These are phyloP conservation scores for Gari tellinella DNA, from an alignment of 2,888 invertebrate species.

Conservation along the genomic window DNA sequence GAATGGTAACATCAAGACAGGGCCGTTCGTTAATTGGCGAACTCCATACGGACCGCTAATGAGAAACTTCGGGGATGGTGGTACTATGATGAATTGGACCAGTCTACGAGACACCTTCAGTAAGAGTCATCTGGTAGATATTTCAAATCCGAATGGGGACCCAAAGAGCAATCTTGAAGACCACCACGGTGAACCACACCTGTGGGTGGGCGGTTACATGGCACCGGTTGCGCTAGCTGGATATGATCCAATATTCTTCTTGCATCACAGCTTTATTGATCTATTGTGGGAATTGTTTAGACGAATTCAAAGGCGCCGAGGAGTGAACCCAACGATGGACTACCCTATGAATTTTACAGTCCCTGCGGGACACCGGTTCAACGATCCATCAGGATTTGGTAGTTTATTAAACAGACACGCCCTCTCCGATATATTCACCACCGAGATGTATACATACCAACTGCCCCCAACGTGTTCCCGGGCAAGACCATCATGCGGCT, in stretches of 20 bases:
- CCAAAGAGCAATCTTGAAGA: constrained; percentile 65
- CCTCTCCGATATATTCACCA: constrained; percentile 65
- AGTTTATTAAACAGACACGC: constrained; percentile 68
- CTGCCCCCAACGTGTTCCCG: constrained; percentile 69
- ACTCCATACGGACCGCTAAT: constrained; percentile 66
- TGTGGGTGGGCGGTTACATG: constrained; percentile 75
- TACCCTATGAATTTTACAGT: constrained; percentile 65
- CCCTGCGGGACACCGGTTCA: constrained; percentile 58
- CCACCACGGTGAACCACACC: constrained; percentile 66
- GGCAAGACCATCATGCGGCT: constrained; percentile 66
- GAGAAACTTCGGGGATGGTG: constrained; percentile 66
- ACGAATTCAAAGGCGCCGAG: constrained; percentile 59
- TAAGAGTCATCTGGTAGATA: constrained; percentile 57
- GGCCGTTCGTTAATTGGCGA: constrained; percentile 67
- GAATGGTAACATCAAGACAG: constrained; percentile 62
- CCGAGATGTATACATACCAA: constrained; percentile 71
- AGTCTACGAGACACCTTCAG: constrained; percentile 59
- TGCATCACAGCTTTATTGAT: constrained; percentile 76
- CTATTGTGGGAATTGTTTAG: constrained; percentile 75
- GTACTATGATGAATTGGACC: constrained; percentile 65
- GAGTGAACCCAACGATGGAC: constrained; percentile 66
- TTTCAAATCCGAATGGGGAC: constrained; percentile 59
- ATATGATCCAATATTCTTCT: constrained; percentile 75
- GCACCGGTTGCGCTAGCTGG: constrained; percentile 72
- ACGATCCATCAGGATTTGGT: constrained; percentile 70